Base-by-base conservation (phyloP, 2,888 invertebrate species). In the Acleris emargana region DNA sequence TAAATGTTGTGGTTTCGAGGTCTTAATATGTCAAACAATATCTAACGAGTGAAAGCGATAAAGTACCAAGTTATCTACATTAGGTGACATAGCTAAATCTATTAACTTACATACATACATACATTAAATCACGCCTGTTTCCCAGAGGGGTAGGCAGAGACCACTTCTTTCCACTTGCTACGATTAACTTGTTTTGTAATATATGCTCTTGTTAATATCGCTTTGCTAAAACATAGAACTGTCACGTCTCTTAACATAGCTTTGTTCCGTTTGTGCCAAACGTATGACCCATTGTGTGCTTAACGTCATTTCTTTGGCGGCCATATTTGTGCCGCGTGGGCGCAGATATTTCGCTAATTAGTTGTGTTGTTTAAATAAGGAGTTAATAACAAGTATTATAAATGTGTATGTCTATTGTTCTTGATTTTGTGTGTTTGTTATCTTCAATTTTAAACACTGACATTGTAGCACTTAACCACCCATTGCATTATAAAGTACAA, bases 321-420 rank as follows among this genome's bases (percentile, higher is more conserved):
- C 57, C 45, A 45, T 57, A 25, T 57, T 57, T n/a, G 57, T 13
- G 20, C 13, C 7, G 57, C 57, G 57, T 45, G 13, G 57, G 57
- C 45, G 57, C 57, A 9, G 17, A n/a, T 45, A 38, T 57, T 45
- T 25, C 57, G 25, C 25, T 57, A 57, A 57, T 57, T 45, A 57
- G 20, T 54, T 54, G 45, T 17, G 18, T 49, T 49, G 49, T 9
- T 49, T 49, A 20, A 49, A 47, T 47, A 20, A 11, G 49, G 49
- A 18, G 11, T 18, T 49, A 45, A 45, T 43, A 45, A 45, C 45
- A 7, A 45, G 45, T 45, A n/a, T 45, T 16, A 17, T 5, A 7
- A 45, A 17, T 45, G n/a, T 45, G 45, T n/a, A 2, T 17, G 17
- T 45, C 17, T 16, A 5, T 13, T 38, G 1, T 38, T 11, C 11